Percentiles rank a stretch among this genome's conserved stretches.
Evolutionary conservation across 2,113 vertebrate species (phyloP).

Genomic region (Clupea harengus): DNA sequence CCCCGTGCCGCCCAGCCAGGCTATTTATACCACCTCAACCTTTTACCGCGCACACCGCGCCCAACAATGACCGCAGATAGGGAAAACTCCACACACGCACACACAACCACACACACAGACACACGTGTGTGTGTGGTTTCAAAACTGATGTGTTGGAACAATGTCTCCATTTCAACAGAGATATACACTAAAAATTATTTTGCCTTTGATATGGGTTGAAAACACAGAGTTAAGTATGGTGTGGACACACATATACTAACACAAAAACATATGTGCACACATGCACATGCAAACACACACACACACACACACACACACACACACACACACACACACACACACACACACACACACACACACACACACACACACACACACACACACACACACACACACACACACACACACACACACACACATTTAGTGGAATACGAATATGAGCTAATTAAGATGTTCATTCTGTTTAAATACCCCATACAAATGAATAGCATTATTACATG

Average conservation of each 20-base stretch:
- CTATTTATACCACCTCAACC: slow-evolving; percentile 34
- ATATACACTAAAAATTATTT: too few species aligned
- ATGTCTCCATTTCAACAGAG: too few species aligned
- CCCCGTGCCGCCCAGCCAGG: not conserved
- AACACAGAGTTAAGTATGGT: too few species aligned
- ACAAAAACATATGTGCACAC: slow-evolving; percentile 4
- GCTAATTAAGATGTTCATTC: slow-evolving; percentile 1
- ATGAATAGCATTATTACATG: not conserved
- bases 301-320: not conserved
- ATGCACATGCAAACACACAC: not conserved
- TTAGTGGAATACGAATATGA: not conserved
- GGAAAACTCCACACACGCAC: not conserved
- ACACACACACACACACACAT: slow-evolving; percentile 3
- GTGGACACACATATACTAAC: not conserved
- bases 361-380: not conserved
- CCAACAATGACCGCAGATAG: not conserved
- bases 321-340: slow-evolving; percentile 17
- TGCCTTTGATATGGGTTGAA: too few species aligned
- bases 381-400: slow-evolving; percentile 12
- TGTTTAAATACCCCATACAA: not conserved
- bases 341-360: not conserved
- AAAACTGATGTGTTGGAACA: too few species aligned
- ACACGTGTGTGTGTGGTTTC: not conserved
- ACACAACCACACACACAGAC: slow-evolving; percentile 23
- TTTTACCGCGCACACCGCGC: not conserved